phyloP scores from a whole-genome alignment of 2,888 invertebrate species.

The Drosophila nigricruria region DNA sequence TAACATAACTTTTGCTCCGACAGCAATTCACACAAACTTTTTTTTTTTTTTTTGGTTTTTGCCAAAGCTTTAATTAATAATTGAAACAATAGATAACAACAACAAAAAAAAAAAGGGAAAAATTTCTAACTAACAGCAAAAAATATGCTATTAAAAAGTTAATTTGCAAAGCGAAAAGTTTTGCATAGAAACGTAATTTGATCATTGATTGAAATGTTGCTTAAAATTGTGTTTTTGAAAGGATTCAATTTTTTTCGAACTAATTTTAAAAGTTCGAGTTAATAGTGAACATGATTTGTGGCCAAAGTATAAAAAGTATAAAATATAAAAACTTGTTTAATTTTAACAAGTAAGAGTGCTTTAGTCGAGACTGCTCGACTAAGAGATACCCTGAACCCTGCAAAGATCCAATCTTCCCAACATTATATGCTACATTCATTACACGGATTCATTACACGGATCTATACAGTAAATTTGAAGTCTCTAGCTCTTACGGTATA shows the following conservation, averaged over 20 bases:
- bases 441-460: too few relatives aligned
- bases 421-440: too few relatives aligned
- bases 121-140: neutral
- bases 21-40: slow-evolving; percentile 13
- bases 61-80: slow-evolving; percentile 48
- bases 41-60: slow-evolving; percentile 11
- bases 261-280: neutral
- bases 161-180: slow-evolving; percentile 30
- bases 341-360: too few relatives aligned
- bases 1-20: slow-evolving; percentile 25
- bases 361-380: too few relatives aligned
- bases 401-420: too few relatives aligned
- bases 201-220: neutral
- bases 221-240: neutral
- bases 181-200: neutral
- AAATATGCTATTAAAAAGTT: slow-evolving; percentile 21
- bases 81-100: slow-evolving; percentile 42
- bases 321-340: too few relatives aligned
- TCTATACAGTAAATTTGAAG: too few relatives aligned
- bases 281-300: neutral
- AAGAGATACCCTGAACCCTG: too few relatives aligned
- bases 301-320: too few relatives aligned
- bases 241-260: neutral
- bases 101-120: neutral
- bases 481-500: too few relatives aligned